Percentiles rank a stretch among this genome's conserved stretches.
Conservation (phyloP, 2,888 invertebrate species). For the Campaea margaritaria region DNA sequence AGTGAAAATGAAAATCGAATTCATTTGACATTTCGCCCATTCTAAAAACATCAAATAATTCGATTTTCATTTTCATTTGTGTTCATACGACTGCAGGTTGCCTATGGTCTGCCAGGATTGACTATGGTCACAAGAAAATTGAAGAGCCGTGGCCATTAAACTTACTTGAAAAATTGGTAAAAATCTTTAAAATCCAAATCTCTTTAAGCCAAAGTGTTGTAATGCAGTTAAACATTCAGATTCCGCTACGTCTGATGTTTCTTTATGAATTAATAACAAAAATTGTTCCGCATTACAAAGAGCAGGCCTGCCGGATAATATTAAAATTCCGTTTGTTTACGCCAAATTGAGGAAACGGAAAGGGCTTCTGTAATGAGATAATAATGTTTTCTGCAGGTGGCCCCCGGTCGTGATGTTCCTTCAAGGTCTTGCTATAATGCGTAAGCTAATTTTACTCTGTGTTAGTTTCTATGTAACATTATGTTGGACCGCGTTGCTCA, state of each 20-base stretch:
- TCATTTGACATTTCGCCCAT: too few relatives aligned
- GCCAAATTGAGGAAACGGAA: slow-evolving; percentile 68
- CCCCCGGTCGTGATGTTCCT: slow-evolving; percentile 30
- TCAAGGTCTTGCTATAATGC: slow-evolving; percentile 23
- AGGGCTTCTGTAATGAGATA: slow-evolving; percentile 74
- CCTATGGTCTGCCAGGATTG: too few relatives aligned
- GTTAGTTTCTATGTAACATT: slow-evolving; percentile 12
- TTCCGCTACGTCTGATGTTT: slow-evolving; percentile 25
- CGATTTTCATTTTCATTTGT: too few relatives aligned
- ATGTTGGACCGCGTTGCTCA: not conserved
- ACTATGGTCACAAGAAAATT: too few relatives aligned
- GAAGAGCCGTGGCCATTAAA: too few relatives aligned
- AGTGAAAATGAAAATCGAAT: too few relatives aligned
- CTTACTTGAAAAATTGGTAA: too few relatives aligned
- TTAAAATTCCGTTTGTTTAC: slow-evolving; percentile 74
- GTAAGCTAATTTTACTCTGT: slow-evolving; percentile 31
- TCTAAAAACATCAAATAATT: too few relatives aligned
- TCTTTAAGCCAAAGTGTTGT: not conserved
- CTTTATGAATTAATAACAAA: slow-evolving; percentile 51
- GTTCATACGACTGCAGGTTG: too few relatives aligned
- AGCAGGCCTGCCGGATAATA: slow-evolving; percentile 58
- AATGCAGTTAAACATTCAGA: slow-evolving; percentile 21
- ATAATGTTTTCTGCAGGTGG: slow-evolving; percentile 60
- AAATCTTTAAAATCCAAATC: too few relatives aligned
- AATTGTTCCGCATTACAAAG: slow-evolving; percentile 55